A percentile compares a stretch with the other conserved stretches of the same genome.
Evolutionary conservation across 2,888 invertebrate genomes (phyloP).

Genomic region (Phlogophora meticulosa): DNA sequence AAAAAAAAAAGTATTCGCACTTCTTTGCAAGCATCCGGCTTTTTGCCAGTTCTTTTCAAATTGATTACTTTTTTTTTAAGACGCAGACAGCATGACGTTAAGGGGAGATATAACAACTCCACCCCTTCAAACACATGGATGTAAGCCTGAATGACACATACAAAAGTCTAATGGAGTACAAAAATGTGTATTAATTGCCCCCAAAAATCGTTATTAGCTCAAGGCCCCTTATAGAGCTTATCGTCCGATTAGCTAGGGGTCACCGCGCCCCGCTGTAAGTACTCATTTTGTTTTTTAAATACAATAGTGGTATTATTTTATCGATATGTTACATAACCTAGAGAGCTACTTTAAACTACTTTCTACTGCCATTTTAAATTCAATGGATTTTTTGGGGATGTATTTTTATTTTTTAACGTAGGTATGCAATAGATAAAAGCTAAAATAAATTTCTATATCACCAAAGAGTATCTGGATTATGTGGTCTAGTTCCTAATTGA

Average conservation of each 20-base stretch:
- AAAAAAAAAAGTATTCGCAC: too few species aligned
- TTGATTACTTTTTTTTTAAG: neutral
- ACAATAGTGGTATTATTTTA: slow-evolving; percentile 35
- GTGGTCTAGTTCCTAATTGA: neutral
- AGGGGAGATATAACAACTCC: neutral
- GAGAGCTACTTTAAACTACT: neutral
- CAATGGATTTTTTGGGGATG: too few species aligned
- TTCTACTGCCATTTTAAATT: neutral
- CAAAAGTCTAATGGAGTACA: slow-evolving; percentile 47
- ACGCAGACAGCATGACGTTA: neutral
- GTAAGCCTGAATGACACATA: slow-evolving; percentile 55
- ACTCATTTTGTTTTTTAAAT: slow-evolving; percentile 52
- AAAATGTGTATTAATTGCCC: slow-evolving; percentile 54
- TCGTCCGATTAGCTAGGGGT: slow-evolving; percentile 60
- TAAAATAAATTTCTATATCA: too few species aligned
- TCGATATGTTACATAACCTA: slow-evolving; percentile 14
- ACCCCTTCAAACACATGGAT: neutral
- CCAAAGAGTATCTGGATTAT: too few species aligned
- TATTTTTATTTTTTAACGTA: too few species aligned
- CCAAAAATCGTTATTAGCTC: slow-evolving; percentile 52
- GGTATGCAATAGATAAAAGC: too few species aligned
- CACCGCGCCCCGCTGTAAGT: slow-evolving; percentile 47
- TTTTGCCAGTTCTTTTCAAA: too few species aligned
- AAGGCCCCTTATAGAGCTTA: slow-evolving; percentile 52
- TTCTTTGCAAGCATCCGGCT: too few species aligned